A percentile compares a stretch with the other conserved stretches of the same genome.
Evolutionary conservation across 1,140 invertebrate species (phyloP).

Genomic region (Prorops nasuta): DNA sequence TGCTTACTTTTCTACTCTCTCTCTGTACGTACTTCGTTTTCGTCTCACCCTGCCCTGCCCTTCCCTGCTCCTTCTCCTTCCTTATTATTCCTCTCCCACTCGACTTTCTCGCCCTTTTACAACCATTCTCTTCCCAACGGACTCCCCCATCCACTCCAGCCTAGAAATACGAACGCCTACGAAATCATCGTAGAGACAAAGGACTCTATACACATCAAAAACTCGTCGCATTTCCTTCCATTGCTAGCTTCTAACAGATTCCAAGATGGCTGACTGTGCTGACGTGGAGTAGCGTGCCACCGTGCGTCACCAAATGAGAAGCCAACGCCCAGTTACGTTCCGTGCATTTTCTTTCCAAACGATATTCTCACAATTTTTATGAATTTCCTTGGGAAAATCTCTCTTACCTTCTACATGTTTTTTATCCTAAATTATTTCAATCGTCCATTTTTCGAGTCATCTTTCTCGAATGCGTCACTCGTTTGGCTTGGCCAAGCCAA

Average conservation of each 20-base stretch:
- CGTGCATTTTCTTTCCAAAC: too few species aligned
- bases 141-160: not conserved
- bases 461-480: too few species aligned
- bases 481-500: too few species aligned
- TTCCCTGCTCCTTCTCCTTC: conserved; percentile 10
- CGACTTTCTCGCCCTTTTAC: not conserved
- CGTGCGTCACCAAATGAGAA: not conserved
- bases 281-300: not conserved
- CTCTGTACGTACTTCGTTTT: conserved; percentile 10
- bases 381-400: too few species aligned
- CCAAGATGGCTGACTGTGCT: not conserved
- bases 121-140: not conserved
- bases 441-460: too few species aligned
- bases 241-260: too few species aligned
- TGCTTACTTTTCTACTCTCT: conserved; percentile 21
- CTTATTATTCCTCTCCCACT: not conserved
- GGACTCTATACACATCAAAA: too few species aligned
- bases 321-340: not conserved
- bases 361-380: too few species aligned
- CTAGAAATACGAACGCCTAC: not conserved
- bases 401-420: too few species aligned
- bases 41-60: conserved; percentile 21
- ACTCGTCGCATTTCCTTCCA: too few species aligned
- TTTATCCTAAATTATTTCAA: too few species aligned
- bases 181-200: not conserved